phyloP scores from a whole-genome alignment of 2,113 vertebrate species.

The Ictidomys tridecemlineatus region DNA sequence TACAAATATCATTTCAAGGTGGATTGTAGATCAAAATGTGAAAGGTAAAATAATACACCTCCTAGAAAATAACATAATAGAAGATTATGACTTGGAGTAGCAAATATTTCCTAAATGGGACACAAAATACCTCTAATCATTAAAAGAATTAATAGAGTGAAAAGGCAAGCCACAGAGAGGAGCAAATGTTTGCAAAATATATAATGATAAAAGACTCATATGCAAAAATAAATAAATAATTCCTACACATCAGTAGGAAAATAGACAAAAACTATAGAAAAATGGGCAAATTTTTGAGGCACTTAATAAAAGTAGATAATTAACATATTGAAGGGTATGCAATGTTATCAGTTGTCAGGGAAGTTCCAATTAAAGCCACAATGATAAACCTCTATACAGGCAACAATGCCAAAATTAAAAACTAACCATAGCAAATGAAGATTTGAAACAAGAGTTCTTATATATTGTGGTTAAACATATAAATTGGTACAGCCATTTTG shows the following conservation, averaged over 20 bases:
- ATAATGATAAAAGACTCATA: neutral
- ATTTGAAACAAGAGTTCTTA: neutral
- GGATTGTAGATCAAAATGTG: slow-evolving; percentile 6
- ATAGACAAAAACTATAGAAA: neutral
- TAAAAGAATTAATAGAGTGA: slow-evolving; percentile 14
- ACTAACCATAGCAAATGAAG: neutral
- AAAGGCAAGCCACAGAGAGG: slow-evolving; percentile 1
- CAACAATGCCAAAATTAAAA: slow-evolving; percentile 19
- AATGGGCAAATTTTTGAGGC: slow-evolving; percentile 20
- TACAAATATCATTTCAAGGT: slow-evolving; percentile 23
- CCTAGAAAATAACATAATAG: neutral
- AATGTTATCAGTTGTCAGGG: neutral
- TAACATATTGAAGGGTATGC: neutral
- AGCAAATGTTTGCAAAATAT: slow-evolving; percentile 9
- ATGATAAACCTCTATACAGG: neutral
- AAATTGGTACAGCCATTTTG: neutral
- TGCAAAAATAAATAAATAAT: neutral
- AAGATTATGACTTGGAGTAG: neutral
- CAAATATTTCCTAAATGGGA: neutral
- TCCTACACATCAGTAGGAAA: neutral
- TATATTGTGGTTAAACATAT: neutral
- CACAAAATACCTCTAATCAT: neutral
- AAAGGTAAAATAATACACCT: neutral
- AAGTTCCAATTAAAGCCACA: slow-evolving; percentile 29
- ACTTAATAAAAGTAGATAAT: neutral